Evolutionary conservation across 2,113 vertebrate genomes (phyloP).

Genomic region (Lepus europaeus): DNA sequence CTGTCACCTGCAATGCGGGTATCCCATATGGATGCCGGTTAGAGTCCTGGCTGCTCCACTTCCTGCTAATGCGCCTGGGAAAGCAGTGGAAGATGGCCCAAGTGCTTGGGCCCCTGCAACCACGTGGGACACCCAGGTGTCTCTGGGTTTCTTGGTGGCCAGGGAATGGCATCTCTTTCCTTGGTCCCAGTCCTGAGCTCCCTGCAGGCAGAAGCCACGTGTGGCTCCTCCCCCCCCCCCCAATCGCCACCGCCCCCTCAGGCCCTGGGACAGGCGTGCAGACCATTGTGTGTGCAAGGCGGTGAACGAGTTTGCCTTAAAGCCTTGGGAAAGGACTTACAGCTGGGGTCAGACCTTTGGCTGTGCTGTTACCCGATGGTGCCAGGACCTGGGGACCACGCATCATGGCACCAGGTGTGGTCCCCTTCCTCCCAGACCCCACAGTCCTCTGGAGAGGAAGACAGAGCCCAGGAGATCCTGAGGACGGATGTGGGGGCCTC

Average conservation of each 20-base stretch:
- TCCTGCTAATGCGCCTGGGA: too few species aligned
- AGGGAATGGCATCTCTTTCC: background rate
- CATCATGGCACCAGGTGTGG: background rate
- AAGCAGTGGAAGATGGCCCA: background rate
- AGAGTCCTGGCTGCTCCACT: too few species aligned
- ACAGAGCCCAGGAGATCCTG: background rate
- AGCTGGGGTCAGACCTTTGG: background rate
- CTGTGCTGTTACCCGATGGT: background rate
- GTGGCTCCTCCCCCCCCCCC: background rate
- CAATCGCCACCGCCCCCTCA: background rate
- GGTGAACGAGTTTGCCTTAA: background rate
- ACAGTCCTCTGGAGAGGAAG: background rate
- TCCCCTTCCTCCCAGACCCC: background rate
- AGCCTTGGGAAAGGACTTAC: background rate
- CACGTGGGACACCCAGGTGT: background rate
- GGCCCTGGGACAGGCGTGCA: background rate
- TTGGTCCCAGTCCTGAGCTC: background rate
- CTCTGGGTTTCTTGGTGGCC: background rate
- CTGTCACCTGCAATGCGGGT: too few species aligned
- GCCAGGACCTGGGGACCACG: background rate
- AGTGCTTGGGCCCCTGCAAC: too few species aligned
- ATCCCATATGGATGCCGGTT: too few species aligned
- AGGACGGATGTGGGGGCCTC: background rate
- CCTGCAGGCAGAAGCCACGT: background rate
- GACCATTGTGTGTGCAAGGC: background rate